These are phyloP conservation scores for Plebejus anna DNA, from an alignment of 2,888 invertebrate genomes.

Conservation along the genomic window DNA sequence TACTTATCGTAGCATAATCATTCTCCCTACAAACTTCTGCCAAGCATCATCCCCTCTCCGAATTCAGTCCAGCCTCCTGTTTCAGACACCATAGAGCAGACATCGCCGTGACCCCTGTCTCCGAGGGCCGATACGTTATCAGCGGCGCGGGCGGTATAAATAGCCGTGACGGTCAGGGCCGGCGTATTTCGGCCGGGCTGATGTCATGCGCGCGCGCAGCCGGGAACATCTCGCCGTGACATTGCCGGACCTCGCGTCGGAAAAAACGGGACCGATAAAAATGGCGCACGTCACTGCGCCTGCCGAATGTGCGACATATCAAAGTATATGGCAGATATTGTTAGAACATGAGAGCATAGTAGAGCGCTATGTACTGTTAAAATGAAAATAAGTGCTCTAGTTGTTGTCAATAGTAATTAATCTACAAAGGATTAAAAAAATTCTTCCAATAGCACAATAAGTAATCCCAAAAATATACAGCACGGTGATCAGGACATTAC, in stretches of 20 bases:
- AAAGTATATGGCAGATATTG: neutral
- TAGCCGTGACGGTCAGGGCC: slow-evolving; percentile 56
- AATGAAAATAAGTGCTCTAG: neutral
- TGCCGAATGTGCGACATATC: neutral
- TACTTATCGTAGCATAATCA: neutral
- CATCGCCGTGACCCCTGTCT: neutral
- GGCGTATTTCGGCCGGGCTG: slow-evolving; percentile 37
- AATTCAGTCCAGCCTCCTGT: neutral
- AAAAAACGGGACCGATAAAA: neutral
- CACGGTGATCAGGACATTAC: too few species aligned
- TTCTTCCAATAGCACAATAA: too few species aligned
- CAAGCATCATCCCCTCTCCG: neutral
- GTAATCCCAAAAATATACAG: too few species aligned
- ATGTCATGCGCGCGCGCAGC: slow-evolving; percentile 35
- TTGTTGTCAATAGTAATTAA: neutral
- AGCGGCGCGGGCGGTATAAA: slow-evolving; percentile 50
- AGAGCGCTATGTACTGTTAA: neutral
- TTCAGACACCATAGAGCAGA: neutral
- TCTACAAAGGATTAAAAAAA: too few species aligned
- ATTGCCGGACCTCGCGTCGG: too few species aligned
- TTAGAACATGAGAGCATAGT: neutral
- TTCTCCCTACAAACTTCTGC: neutral
- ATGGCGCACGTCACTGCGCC: neutral
- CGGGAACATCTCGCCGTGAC: slow-evolving; percentile 24
- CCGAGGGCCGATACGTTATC: slow-evolving; percentile 32